Base-by-base conservation (phyloP, 37 sponge, comb jelly and placozoan genomes). In the Bolinopsis microptera region DNA sequence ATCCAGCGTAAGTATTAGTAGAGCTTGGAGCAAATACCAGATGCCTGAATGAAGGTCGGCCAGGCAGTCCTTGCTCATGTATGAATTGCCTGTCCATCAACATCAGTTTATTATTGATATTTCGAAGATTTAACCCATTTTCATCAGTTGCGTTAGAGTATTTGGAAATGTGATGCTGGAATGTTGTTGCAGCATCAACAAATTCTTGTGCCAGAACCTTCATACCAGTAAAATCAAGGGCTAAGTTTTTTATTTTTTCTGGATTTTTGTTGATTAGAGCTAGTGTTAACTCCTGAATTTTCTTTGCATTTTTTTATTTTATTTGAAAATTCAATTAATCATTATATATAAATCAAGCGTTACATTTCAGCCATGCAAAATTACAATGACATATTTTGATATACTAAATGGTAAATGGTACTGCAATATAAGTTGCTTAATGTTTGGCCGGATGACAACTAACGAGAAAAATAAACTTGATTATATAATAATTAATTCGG, bases 11-110 rank as follows among this genome's bases (percentile, higher is more conserved):
- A 9, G 48, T 32, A 88, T 97, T 95, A 86, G 86, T 86, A n/a
- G 95, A 94, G 41, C 96, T 96, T 33, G 96, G 96, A 28, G 96
- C 97, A 95, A 95, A 97, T 25, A 97, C 41, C 39, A 96, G 94
- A 94, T 97, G 97, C 67, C 97, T 97, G 93, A 0, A 94, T n/a
- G 33, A 93, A 22, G 76, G 31, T 77, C 80, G 35, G 13, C 36
- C 80, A 32, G 80, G 80, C 35, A 77, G 36, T 21, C 80, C 80
- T 33, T 16, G 33, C 32, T 77, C 80, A 77, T 32, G 32, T 22
- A 77, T 77, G 80, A 77, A 77, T 77, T 77, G 80, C 36, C 80
- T 32, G 21, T 77, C 80, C 32, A 77, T 28, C 28, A 77, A 18
- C 80, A 77, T 77, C 36, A 77, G 80, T 77, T 77, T 77, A 34